A percentile compares a stretch with the other conserved stretches of the same genome.
These are phyloP conservation scores for Pyrrhosoma nymphula DNA, from an alignment of 2,888 invertebrate species.

Conservation along the genomic window DNA sequence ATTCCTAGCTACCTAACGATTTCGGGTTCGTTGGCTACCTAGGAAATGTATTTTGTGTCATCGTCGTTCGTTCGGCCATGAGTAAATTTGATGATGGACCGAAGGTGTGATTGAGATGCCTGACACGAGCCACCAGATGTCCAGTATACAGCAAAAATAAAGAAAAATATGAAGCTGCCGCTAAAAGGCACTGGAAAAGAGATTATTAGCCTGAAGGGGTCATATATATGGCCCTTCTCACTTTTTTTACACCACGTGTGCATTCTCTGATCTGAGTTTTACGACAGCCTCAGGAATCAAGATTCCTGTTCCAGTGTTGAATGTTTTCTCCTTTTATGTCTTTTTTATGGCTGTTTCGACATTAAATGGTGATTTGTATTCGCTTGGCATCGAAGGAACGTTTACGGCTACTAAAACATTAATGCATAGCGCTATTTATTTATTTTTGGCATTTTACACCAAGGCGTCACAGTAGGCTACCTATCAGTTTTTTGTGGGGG, in stretches of 20 bases:
- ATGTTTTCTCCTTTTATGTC: not conserved
- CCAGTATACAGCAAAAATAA: not conserved
- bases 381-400: not conserved
- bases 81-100: no score
- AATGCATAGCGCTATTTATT: not conserved
- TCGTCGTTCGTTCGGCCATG: no score
- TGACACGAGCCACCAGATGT: no score
- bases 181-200: not conserved
- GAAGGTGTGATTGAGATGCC: no score
- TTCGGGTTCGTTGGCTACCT: no score
- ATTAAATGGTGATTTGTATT: constrained; percentile 10
- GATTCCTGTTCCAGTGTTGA: not conserved
- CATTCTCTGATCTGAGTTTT: not conserved
- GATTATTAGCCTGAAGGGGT: not conserved
- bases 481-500: not conserved
- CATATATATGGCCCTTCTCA: not conserved
- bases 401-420: not conserved
- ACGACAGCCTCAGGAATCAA: not conserved
- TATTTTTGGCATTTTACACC: not conserved
- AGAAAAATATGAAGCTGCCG: not conserved
- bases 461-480: not conserved
- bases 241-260: not conserved
- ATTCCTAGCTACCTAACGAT: no score
- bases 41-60: no score
- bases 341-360: not conserved